phyloP scores from a whole-genome alignment of 2,797 vertebrate genomes.

The Paedocypris micromegethes region DNA sequence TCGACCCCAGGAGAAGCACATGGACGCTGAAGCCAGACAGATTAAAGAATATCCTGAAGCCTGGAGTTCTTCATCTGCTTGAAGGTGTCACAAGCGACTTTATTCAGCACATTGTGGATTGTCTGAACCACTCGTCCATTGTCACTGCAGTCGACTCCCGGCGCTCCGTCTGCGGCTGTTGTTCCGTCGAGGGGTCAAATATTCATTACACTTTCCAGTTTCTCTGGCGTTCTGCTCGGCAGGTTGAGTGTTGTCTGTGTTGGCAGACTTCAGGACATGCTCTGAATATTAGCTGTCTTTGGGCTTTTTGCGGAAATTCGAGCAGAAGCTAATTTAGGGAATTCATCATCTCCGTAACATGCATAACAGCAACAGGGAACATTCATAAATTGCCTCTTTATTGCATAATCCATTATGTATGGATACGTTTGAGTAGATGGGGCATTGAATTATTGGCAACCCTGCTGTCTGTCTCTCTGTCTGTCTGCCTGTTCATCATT shows the following conservation, averaged over 20 bases:
- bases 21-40: constrained; percentile 8
- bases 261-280: neutral
- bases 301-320: constrained; percentile 10
- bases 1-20: constrained; percentile 32
- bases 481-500: neutral
- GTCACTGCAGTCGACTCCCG: too few species aligned
- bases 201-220: too few species aligned
- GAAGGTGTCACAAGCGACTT: too few species aligned
- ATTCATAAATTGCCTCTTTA: constrained; percentile 41
- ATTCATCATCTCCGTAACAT: constrained; percentile 36
- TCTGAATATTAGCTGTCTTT: constrained; percentile 9
- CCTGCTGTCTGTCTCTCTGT: neutral
- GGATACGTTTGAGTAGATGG: constrained; percentile 19
- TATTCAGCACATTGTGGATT: too few species aligned
- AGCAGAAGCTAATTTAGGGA: constrained; percentile 18
- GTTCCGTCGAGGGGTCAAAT: too few species aligned
- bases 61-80: constrained; percentile 17
- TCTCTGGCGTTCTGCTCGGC: too few species aligned
- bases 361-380: constrained; percentile 22
- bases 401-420: constrained; percentile 38
- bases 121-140: too few species aligned
- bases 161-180: too few species aligned
- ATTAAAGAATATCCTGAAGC: constrained; percentile 23
- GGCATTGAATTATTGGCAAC: constrained; percentile 14
- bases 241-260: neutral